Percentiles rank a stretch among this genome's conserved stretches.
phyloP scores from a whole-genome alignment of 2,797 vertebrate species.

The Etheostoma nigrum region DNA sequence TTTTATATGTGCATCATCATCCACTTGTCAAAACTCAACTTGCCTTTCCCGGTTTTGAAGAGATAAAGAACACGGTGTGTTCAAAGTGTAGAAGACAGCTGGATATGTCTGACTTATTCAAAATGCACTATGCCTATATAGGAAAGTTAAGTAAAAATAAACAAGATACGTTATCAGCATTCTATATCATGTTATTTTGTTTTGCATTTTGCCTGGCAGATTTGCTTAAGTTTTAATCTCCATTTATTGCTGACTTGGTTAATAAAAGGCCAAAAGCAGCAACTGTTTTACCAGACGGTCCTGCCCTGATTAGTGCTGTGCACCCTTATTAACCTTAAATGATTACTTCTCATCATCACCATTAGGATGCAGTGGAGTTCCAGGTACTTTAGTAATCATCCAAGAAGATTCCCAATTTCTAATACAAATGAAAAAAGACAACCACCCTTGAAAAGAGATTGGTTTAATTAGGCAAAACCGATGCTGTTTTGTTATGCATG shows the following conservation, averaged over 20 bases:
- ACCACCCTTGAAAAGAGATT: conserved; percentile 42
- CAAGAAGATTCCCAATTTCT: conserved; percentile 58
- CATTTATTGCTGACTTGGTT: conserved; percentile 47
- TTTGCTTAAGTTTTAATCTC: conserved; percentile 9
- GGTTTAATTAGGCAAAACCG: conserved; percentile 46
- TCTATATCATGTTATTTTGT: neutral
- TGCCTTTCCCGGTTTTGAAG: conserved; percentile 8
- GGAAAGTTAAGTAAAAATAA: neutral
- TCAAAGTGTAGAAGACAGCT: conserved; percentile 10
- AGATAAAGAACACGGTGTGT: neutral
- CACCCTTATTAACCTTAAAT: conserved; percentile 76
- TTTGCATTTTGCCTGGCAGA: conserved; percentile 13
- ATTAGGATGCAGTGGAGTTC: conserved; percentile 61
- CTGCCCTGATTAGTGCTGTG: conserved; percentile 64
- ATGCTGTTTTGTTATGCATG: conserved; percentile 24
- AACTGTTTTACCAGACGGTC: conserved; percentile 34
- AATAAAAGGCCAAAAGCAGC: conserved; percentile 54
- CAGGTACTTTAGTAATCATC: conserved; percentile 67
- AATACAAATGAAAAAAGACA: conserved; percentile 46
- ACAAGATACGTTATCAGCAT: neutral
- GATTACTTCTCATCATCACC: conserved; percentile 70
- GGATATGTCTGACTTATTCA: neutral
- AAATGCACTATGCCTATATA: neutral
- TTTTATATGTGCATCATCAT: conserved; percentile 25
- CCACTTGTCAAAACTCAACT: conserved; percentile 22